phyloP scores from a whole-genome alignment of 2,113 vertebrate genomes.

The Dasyprocta punctata region DNA sequence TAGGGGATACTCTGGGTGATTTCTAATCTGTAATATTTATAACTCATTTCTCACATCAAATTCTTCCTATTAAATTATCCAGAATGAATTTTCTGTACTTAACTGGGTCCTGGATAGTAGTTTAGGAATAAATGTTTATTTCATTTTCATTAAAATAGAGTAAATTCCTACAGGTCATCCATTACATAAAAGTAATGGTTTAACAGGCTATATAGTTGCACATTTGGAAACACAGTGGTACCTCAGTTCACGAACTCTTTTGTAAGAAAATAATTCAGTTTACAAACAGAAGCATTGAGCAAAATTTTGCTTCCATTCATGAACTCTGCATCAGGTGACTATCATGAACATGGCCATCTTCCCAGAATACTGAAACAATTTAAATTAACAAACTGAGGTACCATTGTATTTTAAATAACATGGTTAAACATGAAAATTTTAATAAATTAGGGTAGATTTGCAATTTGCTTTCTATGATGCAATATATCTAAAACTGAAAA shows the following conservation, averaged over 20 bases:
- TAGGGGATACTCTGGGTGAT: neutral
- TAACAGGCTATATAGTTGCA: neutral
- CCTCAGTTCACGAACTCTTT: neutral
- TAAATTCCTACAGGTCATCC: neutral
- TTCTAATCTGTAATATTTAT: conserved; percentile 23
- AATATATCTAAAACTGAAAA: neutral
- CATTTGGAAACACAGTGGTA: neutral
- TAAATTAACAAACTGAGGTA: neutral
- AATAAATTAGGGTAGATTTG: conserved; percentile 59
- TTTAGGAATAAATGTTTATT: neutral
- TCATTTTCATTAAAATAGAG: neutral
- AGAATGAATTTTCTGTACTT: neutral
- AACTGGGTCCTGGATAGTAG: neutral
- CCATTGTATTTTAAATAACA: neutral
- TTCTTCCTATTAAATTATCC: neutral
- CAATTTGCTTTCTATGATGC: conserved; percentile 54
- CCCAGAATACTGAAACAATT: neutral
- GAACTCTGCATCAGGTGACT: neutral
- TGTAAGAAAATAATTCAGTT: neutral
- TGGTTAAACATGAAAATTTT: neutral
- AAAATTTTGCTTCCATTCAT: neutral
- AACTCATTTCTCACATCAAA: neutral
- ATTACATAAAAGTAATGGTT: neutral
- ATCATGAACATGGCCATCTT: neutral
- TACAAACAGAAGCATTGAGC: neutral